Evolutionary conservation across 2,113 vertebrate species (phyloP), one percentile per base, ranked within the genome.

Genomic region (Ciconia maguari): DNA sequence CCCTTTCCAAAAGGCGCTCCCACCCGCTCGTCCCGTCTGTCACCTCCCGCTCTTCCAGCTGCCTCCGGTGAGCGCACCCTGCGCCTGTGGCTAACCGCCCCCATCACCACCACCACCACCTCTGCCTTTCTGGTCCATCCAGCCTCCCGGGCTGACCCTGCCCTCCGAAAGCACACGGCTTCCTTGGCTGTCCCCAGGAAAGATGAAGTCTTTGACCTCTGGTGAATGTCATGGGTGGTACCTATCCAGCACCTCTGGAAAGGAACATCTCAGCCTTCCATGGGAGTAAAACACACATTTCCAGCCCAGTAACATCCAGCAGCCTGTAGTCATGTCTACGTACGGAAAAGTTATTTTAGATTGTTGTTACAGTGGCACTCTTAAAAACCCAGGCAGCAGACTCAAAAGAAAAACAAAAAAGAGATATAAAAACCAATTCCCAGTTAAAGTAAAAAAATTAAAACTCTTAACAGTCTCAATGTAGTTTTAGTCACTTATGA

Each of bases 21-120:
- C n/a, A 49, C 55, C 42, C 0, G 0, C 49, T 70, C 13, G 2
- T 61, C 27, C 48, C 17, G 0, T 29, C 87, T 54, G 46, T 20
- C 91, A 72, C 58, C 29, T 89, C 36, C 34, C 0, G 1, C 27
- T 65, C 34, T 60, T 60, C 76, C 82, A 77, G 25, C 51, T 52
- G 9, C n/a, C 49, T 32, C 49, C 8, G 11, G 29, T n/a, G 29
- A 29, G 48, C 16, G 34, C 25, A 46, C 20, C 29, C 36, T 2
- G 1, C 4, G 3, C 38, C 68, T 46, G 36, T 75, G 36, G 44
- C 34, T 70, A 52, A 27, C 10, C 6, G 8, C 38, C 54, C 36
- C 34, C 48, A 8, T 16, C 57, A 34, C 29, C 65, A 21, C 24
- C 34, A 24, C 15, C 49, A 30, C 20, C 52, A 44, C 22, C 52